Conservation (phyloP, 2,797 vertebrate genomes). For the Cuculus canorus region DNA sequence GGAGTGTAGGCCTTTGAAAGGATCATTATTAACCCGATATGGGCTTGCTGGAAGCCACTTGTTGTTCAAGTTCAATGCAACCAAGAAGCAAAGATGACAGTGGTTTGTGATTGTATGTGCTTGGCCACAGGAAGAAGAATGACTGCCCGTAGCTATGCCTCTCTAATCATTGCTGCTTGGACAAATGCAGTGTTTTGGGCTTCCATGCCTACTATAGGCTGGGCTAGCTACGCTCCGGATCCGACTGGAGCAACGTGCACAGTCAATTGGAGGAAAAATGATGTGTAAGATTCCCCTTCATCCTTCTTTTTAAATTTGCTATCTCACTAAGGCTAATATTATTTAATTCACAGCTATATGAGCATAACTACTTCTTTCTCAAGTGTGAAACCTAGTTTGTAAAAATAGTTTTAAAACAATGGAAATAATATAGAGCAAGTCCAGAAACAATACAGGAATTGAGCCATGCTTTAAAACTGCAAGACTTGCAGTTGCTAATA, state of each 20-base stretch:
- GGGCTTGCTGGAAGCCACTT: neutral
- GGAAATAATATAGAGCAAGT: neutral
- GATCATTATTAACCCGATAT: neutral
- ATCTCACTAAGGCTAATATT: neutral
- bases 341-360: neutral
- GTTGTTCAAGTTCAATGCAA: neutral
- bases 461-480: neutral
- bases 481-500: neutral
- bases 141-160: slow-evolving; percentile 83
- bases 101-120: neutral
- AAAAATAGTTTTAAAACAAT: neutral
- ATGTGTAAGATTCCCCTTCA: slow-evolving; percentile 80
- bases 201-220: slow-evolving; percentile 90
- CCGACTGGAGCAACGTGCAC: slow-evolving; percentile 97
- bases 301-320: neutral
- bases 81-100: neutral
- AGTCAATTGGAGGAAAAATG: slow-evolving; percentile 94
- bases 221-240: slow-evolving; percentile 93
- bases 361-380: neutral
- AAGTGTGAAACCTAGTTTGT: neutral
- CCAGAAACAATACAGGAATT: neutral
- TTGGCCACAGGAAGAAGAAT: slow-evolving; percentile 87
- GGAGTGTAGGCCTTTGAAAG: neutral
- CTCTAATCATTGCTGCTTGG: slow-evolving; percentile 91
- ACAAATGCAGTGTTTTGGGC: slow-evolving; percentile 94